Base-by-base conservation (phyloP, 2,888 invertebrate species). In the Tenthredo notha region DNA sequence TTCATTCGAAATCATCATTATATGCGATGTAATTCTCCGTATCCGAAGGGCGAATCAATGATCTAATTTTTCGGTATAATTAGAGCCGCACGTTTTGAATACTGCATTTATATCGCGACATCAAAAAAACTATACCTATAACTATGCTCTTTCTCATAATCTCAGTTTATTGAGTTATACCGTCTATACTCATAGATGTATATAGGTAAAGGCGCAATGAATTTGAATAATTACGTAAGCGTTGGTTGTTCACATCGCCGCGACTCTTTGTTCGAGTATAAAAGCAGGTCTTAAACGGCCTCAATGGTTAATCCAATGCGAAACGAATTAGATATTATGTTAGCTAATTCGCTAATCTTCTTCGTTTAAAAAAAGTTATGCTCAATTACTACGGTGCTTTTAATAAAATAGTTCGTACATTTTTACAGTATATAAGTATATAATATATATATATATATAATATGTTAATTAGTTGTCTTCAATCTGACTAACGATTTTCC, bases 341-440 rank as follows among this genome's bases (percentile, higher is more conserved):
- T 77, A 33, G n/a, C 33, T 21, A 50, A 77, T 50, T 54, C 47
- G 33, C 33, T 50, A 54, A 77, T 77, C 50, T 54, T 77, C 77
- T 29, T 77, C 47, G 54, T 54, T 29, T 47, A 54, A 77, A 29
- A 29, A 54, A 47, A 47, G 29, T 47, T 33, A 6, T 15, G 18
- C 33, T 77, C 77, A 77, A 77, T 77, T 77, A 54, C 77, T 54
- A 12, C 25, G 37, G 50, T 29, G n/a, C 29, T 47, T 77, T 43
- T 6, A 9, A 77, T 12, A 9, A 47, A 50, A 54, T 50, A n/a
- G 21, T 29, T 29, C 1, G 2, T 70, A 70, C 75, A 15, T 72
- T n/a, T 4, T 40, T 33, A n/a, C 70, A 6, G 70, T 9, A 18
- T 9, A 70, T n/a, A 18, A 0, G 9, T 70, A 70, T 15, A 18